Evolutionary conservation across 2,888 invertebrate genomes (phyloP).

Genomic region (Parasteatoda lunata): DNA sequence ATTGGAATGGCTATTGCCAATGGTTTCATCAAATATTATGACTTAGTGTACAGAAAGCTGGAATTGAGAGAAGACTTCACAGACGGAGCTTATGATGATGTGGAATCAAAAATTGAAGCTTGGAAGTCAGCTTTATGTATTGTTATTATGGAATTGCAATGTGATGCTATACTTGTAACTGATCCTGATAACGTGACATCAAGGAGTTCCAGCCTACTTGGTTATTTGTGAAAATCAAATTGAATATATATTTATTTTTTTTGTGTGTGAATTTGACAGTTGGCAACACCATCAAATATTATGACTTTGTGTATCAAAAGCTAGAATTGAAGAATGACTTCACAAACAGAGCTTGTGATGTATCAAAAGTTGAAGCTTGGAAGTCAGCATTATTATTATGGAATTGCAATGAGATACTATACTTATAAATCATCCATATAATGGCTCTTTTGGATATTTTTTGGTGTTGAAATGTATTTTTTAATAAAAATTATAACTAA

Average conservation of each 20-base stretch:
- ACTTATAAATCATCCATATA: constrained; percentile 31
- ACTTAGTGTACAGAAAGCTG: constrained; percentile 1
- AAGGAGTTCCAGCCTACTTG: not conserved
- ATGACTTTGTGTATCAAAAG: not conserved
- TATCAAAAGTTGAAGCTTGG: constrained; percentile 55
- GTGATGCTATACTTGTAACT: constrained; percentile 43
- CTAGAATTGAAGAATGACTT: not conserved
- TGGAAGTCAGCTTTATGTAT: constrained; percentile 52
- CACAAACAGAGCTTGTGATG: constrained; percentile 11
- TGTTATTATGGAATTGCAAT: constrained; percentile 23
- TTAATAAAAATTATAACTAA: too few species aligned
- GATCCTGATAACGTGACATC: constrained; percentile 4
- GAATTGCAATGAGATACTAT: constrained; percentile 39
- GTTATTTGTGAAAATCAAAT: not conserved
- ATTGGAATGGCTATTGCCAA: constrained; percentile 16
- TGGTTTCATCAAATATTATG: constrained; percentile 40
- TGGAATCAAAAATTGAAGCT: constrained; percentile 43
- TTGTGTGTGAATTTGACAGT: not conserved
- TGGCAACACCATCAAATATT: not conserved
- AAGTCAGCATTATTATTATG: constrained; percentile 36
- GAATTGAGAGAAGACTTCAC: not conserved
- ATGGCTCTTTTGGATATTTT: not conserved
- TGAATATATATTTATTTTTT: not conserved
- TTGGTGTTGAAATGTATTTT: too few species aligned
- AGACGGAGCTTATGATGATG: constrained; percentile 29